These are phyloP conservation scores for Macrosoma leucophasiata DNA, from an alignment of 2,888 invertebrate genomes.

Conservation along the genomic window DNA sequence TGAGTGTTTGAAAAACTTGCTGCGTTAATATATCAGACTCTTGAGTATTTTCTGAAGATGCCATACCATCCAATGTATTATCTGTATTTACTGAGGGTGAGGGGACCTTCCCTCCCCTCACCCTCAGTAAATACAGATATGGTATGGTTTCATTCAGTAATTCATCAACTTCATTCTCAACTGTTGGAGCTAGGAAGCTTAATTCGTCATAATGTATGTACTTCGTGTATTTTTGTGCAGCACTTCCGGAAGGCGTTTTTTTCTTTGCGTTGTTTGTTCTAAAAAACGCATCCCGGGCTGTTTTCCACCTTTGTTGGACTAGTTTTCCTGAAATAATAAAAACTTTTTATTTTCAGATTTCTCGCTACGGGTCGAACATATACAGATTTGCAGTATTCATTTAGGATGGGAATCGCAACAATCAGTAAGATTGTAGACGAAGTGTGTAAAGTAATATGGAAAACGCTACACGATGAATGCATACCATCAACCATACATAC, in stretches of 20 bases:
- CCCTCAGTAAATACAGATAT: too few species aligned
- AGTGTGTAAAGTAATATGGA: constrained; percentile 21
- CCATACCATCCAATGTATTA: constrained; percentile 11
- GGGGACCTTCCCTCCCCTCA: too few species aligned
- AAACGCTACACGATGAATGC: constrained; percentile 24
- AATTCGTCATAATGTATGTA: constrained; percentile 25
- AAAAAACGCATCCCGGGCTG: constrained; percentile 22
- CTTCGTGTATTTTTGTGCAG: constrained; percentile 25
- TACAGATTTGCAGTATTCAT: constrained; percentile 28
- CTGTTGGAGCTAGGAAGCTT: constrained; percentile 24
- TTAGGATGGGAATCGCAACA: constrained; percentile 26
- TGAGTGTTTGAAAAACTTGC: constrained; percentile 20
- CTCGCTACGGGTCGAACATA: constrained; percentile 31
- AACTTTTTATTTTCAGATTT: constrained; percentile 27
- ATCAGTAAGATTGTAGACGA: constrained; percentile 25
- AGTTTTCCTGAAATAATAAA: constrained; percentile 26
- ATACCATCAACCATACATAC: constrained; percentile 20
- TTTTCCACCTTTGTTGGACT: constrained; percentile 26
- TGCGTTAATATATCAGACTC: constrained; percentile 18
- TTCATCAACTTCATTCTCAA: constrained; percentile 23
- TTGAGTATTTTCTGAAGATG: constrained; percentile 16
- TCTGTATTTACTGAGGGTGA: constrained; percentile 19
- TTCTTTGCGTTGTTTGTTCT: constrained; percentile 21
- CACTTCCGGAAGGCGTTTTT: constrained; percentile 25
- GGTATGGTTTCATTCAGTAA: constrained; percentile 20